phyloP scores from a whole-genome alignment of 2,888 invertebrate genomes.

The Chymomyza caudatula region DNA sequence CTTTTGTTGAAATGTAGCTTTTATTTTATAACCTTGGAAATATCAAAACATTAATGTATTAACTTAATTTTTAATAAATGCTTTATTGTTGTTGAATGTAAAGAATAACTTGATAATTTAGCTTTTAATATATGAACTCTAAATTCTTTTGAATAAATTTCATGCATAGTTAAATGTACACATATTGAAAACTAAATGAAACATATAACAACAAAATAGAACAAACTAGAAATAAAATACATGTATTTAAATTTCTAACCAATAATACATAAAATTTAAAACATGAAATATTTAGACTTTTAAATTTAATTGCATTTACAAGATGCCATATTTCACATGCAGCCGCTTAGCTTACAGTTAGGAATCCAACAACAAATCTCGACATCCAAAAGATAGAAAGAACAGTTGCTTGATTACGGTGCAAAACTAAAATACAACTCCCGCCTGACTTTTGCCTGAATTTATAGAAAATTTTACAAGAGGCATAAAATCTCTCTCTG shows the following conservation, averaged over 20 bases:
- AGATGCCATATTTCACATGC: not conserved
- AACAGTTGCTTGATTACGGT: not conserved
- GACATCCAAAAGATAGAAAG: not conserved
- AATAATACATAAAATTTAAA: not conserved
- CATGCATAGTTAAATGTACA: not conserved
- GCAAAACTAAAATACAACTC: not conserved
- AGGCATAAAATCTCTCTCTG: not conserved
- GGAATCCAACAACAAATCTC: not conserved
- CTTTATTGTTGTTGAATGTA: no score
- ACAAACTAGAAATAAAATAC: no score
- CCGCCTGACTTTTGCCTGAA: not conserved
- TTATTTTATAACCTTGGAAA: no score
- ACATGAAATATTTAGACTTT: not conserved
- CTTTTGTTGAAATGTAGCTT: no score
- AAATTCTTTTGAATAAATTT: not conserved
- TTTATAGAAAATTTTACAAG: not conserved
- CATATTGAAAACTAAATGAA: not conserved
- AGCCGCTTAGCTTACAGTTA: not conserved
- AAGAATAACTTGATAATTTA: not conserved
- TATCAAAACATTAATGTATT: no score
- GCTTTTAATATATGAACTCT: not conserved
- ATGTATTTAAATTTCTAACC: not conserved
- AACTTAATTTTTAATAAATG: no score
- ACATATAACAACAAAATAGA: not conserved
- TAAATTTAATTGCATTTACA: not conserved